These are phyloP conservation scores for Eriosoma lanigerum DNA, from an alignment of 1,140 invertebrate species.

Conservation along the genomic window DNA sequence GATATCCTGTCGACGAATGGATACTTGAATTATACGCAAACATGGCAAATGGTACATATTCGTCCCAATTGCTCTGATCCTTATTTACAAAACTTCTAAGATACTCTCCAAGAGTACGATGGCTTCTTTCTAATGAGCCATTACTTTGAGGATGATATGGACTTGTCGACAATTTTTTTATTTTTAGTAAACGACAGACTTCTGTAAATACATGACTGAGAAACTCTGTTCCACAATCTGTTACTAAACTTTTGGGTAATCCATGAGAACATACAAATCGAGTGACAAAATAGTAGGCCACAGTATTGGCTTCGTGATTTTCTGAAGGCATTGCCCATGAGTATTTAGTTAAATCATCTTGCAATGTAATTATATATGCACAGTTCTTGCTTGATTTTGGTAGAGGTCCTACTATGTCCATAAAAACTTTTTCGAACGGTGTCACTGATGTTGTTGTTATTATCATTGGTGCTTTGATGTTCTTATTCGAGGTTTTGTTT, in stretches of 20 bases:
- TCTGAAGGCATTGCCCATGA: conserved; percentile 56
- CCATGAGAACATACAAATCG: not conserved
- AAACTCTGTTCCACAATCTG: conserved; percentile 52
- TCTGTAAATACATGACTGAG: conserved; percentile 55
- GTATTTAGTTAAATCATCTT: conserved; percentile 59
- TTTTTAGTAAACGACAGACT: conserved; percentile 55
- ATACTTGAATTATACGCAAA: conserved; percentile 37
- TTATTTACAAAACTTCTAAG: conserved; percentile 49
- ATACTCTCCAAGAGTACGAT: conserved; percentile 41
- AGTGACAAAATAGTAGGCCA: conserved; percentile 54
- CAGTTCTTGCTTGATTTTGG: conserved; percentile 54
- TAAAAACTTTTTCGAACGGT: conserved; percentile 43
- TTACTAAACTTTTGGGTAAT: conserved; percentile 22
- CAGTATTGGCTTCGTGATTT: conserved; percentile 57
- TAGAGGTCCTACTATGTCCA: conserved; percentile 57
- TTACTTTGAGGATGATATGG: conserved; percentile 59
- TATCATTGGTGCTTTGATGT: conserved; percentile 53
- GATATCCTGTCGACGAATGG: conserved; percentile 44
- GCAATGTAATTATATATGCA: conserved; percentile 57
- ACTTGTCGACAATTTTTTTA: conserved; percentile 54
- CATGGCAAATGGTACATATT: conserved; percentile 51
- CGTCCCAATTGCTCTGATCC: conserved; percentile 55
- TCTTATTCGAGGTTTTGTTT: conserved; percentile 45
- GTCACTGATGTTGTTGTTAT: conserved; percentile 11
- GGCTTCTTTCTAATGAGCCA: conserved; percentile 53